phyloP scores from a whole-genome alignment of 30 jellyfish, hydroid and myxozoan species.

The Aurelia sp. region DNA sequence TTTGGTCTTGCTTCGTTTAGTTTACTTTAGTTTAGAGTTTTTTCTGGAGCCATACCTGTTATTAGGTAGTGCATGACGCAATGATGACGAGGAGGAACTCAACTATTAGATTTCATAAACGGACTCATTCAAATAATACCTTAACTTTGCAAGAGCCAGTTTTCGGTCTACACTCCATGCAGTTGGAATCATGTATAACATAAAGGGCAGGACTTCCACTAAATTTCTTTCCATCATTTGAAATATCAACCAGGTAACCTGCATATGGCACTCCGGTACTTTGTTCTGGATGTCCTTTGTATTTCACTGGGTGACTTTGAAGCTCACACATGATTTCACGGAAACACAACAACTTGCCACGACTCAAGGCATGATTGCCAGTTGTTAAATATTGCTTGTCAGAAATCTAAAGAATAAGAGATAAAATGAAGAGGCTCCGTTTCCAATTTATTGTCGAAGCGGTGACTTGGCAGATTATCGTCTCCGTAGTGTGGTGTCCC shows the following conservation, averaged over 20 bases:
- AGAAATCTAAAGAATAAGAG: conserved; percentile 30
- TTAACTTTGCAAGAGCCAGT: conserved; percentile 71
- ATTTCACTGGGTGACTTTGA: conserved; percentile 55
- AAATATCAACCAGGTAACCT: conserved; percentile 74
- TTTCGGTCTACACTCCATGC: conserved; percentile 79
- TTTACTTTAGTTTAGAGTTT: too few relatives aligned
- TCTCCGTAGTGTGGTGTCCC: too few relatives aligned
- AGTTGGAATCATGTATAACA: conserved; percentile 77
- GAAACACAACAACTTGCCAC: conserved; percentile 77
- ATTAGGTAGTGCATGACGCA: too few relatives aligned
- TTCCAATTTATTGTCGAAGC: too few relatives aligned
- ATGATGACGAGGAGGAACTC: too few relatives aligned
- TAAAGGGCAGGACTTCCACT: conserved; percentile 66
- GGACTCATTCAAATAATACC: conserved; percentile 11
- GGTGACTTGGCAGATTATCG: too few relatives aligned
- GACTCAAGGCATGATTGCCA: neutral
- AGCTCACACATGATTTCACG: conserved; percentile 80
- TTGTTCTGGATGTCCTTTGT: conserved; percentile 37
- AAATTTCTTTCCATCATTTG: conserved; percentile 75
- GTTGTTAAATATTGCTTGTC: conserved; percentile 25
- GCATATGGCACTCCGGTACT: conserved; percentile 75
- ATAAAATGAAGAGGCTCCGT: too few relatives aligned
- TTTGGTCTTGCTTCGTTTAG: too few relatives aligned
- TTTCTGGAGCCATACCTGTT: too few relatives aligned
- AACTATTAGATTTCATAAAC: too few relatives aligned